A percentile compares a stretch with the other conserved stretches of the same genome.
These are phyloP conservation scores for Callospermophilus lateralis DNA, from an alignment of 2,113 vertebrate species.

Conservation along the genomic window DNA sequence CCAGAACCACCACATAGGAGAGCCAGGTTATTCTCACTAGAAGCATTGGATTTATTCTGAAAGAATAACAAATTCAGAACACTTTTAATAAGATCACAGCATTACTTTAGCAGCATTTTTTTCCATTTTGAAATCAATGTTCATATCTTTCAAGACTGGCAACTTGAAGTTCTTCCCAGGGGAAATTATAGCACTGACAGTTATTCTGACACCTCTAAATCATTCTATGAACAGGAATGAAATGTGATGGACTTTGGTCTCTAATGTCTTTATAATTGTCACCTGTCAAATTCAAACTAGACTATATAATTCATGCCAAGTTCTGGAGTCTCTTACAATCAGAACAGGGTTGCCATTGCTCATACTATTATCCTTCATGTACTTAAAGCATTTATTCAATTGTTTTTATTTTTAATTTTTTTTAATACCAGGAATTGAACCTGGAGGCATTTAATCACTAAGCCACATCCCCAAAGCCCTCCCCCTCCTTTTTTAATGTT, in stretches of 20 bases:
- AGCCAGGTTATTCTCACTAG: slow-evolving; percentile 87
- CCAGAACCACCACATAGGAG: slow-evolving; percentile 80
- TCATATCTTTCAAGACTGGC: not conserved
- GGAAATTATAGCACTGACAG: accelerated
- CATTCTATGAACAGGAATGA: not conserved
- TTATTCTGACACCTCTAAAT: not conserved
- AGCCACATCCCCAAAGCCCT: too few species aligned
- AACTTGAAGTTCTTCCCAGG: not conserved
- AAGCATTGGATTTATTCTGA: slow-evolving; percentile 90
- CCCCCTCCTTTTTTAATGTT: too few species aligned
- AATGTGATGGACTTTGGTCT: not conserved
- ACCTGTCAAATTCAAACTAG: not conserved
- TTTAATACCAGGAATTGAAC: too few species aligned
- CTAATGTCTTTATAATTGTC: not conserved
- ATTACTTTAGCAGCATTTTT: not conserved
- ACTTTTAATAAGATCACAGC: not conserved
- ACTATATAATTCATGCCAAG: not conserved
- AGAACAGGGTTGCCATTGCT: not conserved
- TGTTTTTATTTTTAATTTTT: too few species aligned
- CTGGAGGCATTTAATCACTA: too few species aligned
- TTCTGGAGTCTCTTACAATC: not conserved
- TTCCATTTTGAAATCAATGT: not conserved
- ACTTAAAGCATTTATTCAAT: not conserved
- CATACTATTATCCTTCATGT: accelerated
- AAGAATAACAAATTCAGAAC: slow-evolving; percentile 38